Base-by-base conservation (phyloP, 2,113 vertebrate genomes). In the Zapornia atra region DNA sequence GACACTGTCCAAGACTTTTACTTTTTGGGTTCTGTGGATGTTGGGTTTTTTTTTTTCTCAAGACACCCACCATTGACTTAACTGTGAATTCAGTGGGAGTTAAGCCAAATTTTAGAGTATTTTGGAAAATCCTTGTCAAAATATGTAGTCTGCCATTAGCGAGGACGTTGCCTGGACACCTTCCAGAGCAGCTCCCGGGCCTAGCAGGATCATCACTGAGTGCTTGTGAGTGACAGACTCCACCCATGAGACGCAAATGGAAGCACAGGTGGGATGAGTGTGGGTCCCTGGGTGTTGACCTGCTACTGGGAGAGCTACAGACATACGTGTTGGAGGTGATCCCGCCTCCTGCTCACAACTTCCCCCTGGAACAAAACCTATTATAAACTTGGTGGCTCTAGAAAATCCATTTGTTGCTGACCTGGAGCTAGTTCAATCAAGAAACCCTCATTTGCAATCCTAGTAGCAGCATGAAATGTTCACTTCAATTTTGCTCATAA, bases 61-160 rank as follows among this genome's bases (percentile, higher is more conserved):
- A 77, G 50, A 80, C 71, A 1, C 86, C 85, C 82, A 94, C 82
- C 40, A 17, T 7, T 65, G 71, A 76, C 68, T 93, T 65, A 86
- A 63, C 79, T 94, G 92, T 70, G 90, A 94, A 86, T 92, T 83
- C 64, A 46, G 95, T 93, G 88, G 92, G 94, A 93, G 82, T 90
- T n/a, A 48, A 94, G 85, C 63, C 79, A 77, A 77, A 88, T 61
- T 70, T 68, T 36, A 80, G n/a, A 82, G 31, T 28, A 36, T 34
- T 71, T 70, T 0, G 28, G 94, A 90, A 88, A 90, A 92, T 56
- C 54, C 86, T 93, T 88, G 88, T 61, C 68, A 59, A 86, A 96
- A 90, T 65, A 88, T 9, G 21, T 17, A 69, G 90, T 69, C 82
- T 94, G 79, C 79, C 3, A 1, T 95, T 86, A 0, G 2, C 8